A percentile compares a stretch with the other conserved stretches of the same genome.
phyloP scores from a whole-genome alignment of 2,113 vertebrate genomes.

The Dermatemys mawii region DNA sequence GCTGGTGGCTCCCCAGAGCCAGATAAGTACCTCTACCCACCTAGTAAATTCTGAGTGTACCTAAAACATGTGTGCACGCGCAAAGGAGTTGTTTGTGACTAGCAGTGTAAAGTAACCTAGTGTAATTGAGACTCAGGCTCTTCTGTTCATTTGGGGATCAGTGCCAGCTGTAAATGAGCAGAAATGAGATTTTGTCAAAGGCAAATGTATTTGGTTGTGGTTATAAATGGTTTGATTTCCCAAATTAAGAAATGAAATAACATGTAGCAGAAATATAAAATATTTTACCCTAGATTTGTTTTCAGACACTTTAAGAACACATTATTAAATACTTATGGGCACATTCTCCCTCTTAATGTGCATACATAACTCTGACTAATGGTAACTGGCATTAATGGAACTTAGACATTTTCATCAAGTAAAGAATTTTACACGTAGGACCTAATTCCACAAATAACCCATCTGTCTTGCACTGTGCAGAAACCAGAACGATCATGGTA shows the following conservation, averaged over 20 bases:
- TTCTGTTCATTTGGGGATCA: background rate
- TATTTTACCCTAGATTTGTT: background rate
- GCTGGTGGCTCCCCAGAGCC: background rate
- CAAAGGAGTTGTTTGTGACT: background rate
- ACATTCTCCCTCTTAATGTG: background rate
- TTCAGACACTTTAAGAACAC: background rate
- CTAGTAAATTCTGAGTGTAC: background rate
- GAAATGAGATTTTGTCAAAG: background rate
- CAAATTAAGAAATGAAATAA: background rate
- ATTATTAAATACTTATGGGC: background rate
- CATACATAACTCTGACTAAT: background rate
- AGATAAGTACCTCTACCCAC: background rate
- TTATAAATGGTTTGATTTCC: background rate
- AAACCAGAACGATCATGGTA: background rate
- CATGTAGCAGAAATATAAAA: background rate
- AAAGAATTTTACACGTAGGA: background rate
- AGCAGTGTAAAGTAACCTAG: background rate
- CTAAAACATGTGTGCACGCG: background rate
- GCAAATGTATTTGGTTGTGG: background rate
- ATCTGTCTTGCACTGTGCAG: background rate
- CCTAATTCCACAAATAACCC: slow-evolving; percentile 19
- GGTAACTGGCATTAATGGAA: background rate
- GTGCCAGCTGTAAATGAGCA: background rate
- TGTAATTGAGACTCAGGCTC: background rate
- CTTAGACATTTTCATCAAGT: background rate